These are phyloP conservation scores for Anaspis maculata DNA, from an alignment of 2,888 invertebrate genomes.

Conservation along the genomic window DNA sequence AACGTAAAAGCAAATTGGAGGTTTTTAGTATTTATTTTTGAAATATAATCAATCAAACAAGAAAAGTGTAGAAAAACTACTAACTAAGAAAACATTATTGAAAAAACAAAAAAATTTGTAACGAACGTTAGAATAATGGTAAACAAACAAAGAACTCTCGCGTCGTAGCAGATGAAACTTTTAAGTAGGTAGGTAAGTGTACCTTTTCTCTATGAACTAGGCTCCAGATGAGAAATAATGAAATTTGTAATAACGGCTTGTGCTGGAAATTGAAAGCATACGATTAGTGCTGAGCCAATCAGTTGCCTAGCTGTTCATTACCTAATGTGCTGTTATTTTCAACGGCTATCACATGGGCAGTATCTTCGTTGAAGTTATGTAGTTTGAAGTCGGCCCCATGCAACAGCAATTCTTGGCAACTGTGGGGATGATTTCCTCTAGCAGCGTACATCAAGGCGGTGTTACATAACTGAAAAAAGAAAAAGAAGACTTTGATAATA, in stretches of 20 bases:
- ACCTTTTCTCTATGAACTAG: too few species aligned
- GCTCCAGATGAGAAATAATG: slow-evolving; percentile 40
- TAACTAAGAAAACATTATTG: too few species aligned
- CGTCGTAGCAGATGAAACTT: too few species aligned
- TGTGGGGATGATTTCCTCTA: slow-evolving; percentile 81
- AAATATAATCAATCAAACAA: too few species aligned
- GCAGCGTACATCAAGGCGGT: slow-evolving; percentile 89
- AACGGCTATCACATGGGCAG: slow-evolving; percentile 76
- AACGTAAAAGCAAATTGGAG: too few species aligned
- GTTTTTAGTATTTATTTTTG: too few species aligned
- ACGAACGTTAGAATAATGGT: too few species aligned
- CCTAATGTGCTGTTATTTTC: slow-evolving; percentile 50
- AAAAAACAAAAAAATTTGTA: too few species aligned
- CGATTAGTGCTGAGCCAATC: slow-evolving; percentile 2
- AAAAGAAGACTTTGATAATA: too few species aligned
- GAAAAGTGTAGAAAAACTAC: too few species aligned
- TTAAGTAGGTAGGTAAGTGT: too few species aligned
- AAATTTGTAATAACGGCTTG: slow-evolving; percentile 73
- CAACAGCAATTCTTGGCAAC: slow-evolving; percentile 74
- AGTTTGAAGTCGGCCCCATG: slow-evolving; percentile 74
- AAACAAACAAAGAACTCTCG: too few species aligned
- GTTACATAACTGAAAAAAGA: slow-evolving; percentile 64
- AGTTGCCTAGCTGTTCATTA: slow-evolving; percentile 20
- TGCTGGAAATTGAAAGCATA: slow-evolving; percentile 45
- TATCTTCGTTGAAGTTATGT: slow-evolving; percentile 73